Percentiles rank a stretch among this genome's conserved stretches.
phyloP scores from a whole-genome alignment of 2,888 invertebrate species.

The Megalurothrips usitatus region DNA sequence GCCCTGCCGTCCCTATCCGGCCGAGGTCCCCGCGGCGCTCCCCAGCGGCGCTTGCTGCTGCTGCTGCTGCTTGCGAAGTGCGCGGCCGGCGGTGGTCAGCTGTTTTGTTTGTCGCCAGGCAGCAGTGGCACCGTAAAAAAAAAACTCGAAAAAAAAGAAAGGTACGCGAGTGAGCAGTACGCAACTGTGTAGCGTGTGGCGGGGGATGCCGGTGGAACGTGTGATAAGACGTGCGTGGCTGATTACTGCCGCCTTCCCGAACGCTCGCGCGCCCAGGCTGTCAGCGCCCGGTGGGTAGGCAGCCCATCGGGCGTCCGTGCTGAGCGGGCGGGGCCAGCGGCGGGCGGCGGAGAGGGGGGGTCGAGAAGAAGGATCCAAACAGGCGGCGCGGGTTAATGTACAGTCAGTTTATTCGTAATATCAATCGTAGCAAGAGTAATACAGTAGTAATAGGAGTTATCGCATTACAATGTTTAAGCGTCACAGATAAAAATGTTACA shows the following conservation, averaged over 20 bases:
- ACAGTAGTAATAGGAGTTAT: conserved; percentile 4
- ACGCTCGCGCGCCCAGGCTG: no score
- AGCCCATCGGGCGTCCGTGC: not conserved
- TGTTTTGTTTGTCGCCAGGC: not conserved
- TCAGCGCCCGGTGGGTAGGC: not conserved
- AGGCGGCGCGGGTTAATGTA: not conserved
- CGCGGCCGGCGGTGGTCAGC: no score
- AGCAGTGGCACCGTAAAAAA: not conserved
- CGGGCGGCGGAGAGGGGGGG: not conserved
- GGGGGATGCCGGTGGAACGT: no score
- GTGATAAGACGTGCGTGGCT: no score
- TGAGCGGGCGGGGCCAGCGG: not conserved
- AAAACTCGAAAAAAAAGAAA: no score
- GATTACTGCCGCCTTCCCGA: no score
- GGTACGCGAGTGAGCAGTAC: no score
- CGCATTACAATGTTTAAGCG: conserved; percentile 5
- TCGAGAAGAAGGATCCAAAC: not conserved
- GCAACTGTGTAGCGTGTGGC: no score
- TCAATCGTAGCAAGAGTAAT: conserved; percentile 22
- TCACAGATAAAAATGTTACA: conserved; percentile 21
- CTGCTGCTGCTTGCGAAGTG: no score
- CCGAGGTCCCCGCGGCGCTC: not conserved
- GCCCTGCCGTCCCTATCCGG: not conserved
- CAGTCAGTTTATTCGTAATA: conserved; percentile 25
- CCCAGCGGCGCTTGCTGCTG: no score